Percentiles rank a stretch among this genome's conserved stretches.
phyloP scores from a whole-genome alignment of 2,888 invertebrate species.

The Salticus scenicus region DNA sequence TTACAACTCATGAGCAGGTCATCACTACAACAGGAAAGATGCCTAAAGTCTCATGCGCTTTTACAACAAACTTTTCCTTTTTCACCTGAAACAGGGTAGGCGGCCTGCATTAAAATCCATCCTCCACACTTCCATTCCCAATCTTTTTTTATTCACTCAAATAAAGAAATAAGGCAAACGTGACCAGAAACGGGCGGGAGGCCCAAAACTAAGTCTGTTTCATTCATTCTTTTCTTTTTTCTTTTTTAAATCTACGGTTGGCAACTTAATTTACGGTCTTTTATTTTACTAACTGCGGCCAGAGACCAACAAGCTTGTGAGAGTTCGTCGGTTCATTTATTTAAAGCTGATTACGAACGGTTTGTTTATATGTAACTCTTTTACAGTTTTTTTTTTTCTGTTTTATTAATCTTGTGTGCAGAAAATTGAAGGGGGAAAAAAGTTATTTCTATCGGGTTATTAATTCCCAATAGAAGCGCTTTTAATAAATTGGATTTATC shows the following conservation, averaged over 20 bases:
- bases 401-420: background rate
- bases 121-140: slow-evolving; percentile 27
- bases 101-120: slow-evolving; percentile 7
- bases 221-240: background rate
- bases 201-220: background rate
- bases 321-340: slow-evolving; percentile 14
- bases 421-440: background rate
- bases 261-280: slow-evolving; percentile 56
- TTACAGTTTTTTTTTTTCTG: background rate
- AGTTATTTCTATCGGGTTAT: background rate
- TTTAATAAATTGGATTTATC: slow-evolving; percentile 13
- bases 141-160: slow-evolving; percentile 40
- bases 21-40: slow-evolving; percentile 24
- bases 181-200: slow-evolving; percentile 12
- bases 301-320: background rate
- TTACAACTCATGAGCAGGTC: background rate
- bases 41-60: slow-evolving; percentile 35
- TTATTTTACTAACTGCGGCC: background rate
- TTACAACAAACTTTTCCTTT: background rate
- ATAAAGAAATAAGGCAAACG: slow-evolving; percentile 52
- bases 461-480: slow-evolving; percentile 1
- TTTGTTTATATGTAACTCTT: slow-evolving; percentile 13
- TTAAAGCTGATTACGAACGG: background rate
- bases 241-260: background rate
- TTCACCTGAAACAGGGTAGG: slow-evolving; percentile 2